phyloP scores from a whole-genome alignment of 2,797 vertebrate species.

The Tolypeutes matacus region DNA sequence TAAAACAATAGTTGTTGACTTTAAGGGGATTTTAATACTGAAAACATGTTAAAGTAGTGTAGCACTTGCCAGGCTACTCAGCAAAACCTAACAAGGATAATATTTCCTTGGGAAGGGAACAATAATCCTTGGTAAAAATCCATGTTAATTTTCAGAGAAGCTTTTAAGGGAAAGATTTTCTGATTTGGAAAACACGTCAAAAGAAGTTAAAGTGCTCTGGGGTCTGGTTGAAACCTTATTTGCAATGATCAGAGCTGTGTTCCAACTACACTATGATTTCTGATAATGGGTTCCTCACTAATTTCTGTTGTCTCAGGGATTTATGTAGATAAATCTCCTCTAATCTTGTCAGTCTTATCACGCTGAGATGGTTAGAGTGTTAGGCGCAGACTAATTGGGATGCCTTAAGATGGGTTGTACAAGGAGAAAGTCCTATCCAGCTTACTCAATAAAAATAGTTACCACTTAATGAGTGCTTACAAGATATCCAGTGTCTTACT shows the following conservation, averaged over 20 bases:
- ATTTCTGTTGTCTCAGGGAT: conserved; percentile 79
- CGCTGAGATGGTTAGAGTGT: conserved; percentile 60
- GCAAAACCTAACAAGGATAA: conserved; percentile 14
- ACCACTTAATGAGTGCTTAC: background rate
- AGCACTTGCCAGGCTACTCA: background rate
- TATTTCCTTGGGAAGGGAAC: conserved; percentile 58
- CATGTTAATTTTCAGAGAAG: conserved; percentile 80
- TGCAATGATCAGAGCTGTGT: conserved; percentile 82
- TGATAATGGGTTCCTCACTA: conserved; percentile 80
- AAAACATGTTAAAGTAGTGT: background rate
- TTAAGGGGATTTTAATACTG: conserved; percentile 28
- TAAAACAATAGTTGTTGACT: conserved; percentile 30
- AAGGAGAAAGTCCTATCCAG: background rate
- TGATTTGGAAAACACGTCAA: conserved; percentile 79
- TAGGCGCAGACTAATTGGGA: conserved; percentile 65
- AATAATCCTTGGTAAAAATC: conserved; percentile 76
- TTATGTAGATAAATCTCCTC: conserved; percentile 78
- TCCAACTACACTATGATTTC: conserved; percentile 75
- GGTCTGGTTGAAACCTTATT: conserved; percentile 81
- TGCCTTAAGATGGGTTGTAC: background rate
- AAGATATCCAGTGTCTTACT: background rate
- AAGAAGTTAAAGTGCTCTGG: conserved; percentile 78
- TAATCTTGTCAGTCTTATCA: conserved; percentile 79
- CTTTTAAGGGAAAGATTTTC: conserved; percentile 82
- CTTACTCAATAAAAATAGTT: background rate